Conservation (phyloP, 1,140 invertebrate species). For the Dolichoris vasculosae region DNA sequence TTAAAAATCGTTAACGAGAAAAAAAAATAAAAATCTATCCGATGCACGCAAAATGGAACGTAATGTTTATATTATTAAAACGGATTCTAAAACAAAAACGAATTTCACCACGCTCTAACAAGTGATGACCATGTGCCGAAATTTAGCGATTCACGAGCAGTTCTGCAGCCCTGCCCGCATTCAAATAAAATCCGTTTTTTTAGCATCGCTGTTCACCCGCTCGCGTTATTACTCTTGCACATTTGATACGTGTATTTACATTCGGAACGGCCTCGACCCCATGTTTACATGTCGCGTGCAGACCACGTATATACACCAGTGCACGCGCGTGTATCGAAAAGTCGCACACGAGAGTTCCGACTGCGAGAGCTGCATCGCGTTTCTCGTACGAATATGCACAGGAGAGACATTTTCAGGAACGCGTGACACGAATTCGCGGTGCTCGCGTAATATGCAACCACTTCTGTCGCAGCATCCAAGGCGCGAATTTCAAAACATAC, state of each 20-base stretch:
- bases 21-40: not conserved
- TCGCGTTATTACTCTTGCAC: not conserved
- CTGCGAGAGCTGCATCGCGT: not conserved
- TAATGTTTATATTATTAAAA: not conserved
- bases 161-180: not conserved
- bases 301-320: not conserved
- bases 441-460: too few relatives aligned
- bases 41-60: too few relatives aligned
- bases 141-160: not conserved
- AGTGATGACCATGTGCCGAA: not conserved
- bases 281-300: conserved; percentile 17
- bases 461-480: not conserved
- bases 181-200: conserved; percentile 17
- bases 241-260: conserved; percentile 18
- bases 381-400: not conserved
- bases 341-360: not conserved
- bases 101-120: not conserved
- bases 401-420: not conserved
- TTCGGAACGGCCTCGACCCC: not conserved
- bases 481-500: conserved; percentile 24
- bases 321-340: not conserved
- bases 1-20: not conserved
- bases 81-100: not conserved
- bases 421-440: conserved; percentile 26
- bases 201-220: not conserved